Conservation (phyloP, 1,140 invertebrate species). For the Tigriopus japonicus region DNA sequence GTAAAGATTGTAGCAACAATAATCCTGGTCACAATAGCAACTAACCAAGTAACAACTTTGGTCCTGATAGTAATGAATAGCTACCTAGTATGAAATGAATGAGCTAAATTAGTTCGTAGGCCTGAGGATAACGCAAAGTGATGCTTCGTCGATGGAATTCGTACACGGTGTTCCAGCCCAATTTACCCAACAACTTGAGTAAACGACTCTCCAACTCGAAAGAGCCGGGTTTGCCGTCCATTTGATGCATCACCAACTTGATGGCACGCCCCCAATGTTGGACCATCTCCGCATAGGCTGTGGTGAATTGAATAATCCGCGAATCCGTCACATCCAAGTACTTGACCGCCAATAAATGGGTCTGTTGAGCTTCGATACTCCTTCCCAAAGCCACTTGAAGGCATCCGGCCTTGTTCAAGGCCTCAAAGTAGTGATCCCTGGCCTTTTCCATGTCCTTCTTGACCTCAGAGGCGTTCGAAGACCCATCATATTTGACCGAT, state of each 20-base stretch:
- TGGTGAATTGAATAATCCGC: slow-evolving; percentile 19
- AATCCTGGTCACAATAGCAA: no score
- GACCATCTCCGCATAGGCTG: slow-evolving; percentile 57
- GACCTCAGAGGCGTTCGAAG: slow-evolving; percentile 1
- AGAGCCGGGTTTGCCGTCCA: slow-evolving; percentile 49
- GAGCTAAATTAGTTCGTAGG: no score
- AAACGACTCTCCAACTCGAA: not conserved
- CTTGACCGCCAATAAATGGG: slow-evolving; percentile 36
- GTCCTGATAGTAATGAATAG: no score
- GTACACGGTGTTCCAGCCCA: no score
- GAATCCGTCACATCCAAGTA: slow-evolving; percentile 29
- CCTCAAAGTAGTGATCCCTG: slow-evolving; percentile 51
- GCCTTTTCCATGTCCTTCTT: slow-evolving; percentile 49
- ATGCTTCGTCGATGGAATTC: no score
- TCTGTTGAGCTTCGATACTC: slow-evolving; percentile 22
- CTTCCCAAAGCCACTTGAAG: slow-evolving; percentile 44
- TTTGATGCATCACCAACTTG: slow-evolving; percentile 49
- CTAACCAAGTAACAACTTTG: no score
- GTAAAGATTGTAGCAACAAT: no score
- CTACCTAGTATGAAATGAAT: no score
- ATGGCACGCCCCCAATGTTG: slow-evolving; percentile 57
- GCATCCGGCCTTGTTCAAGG: slow-evolving; percentile 49
- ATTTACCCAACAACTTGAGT: no score
- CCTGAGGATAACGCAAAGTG: no score
- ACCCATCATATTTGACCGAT: slow-evolving; percentile 29